These are phyloP conservation scores for Hylyphantes graminicola DNA, from an alignment of 1,140 invertebrate genomes.

Conservation along the genomic window DNA sequence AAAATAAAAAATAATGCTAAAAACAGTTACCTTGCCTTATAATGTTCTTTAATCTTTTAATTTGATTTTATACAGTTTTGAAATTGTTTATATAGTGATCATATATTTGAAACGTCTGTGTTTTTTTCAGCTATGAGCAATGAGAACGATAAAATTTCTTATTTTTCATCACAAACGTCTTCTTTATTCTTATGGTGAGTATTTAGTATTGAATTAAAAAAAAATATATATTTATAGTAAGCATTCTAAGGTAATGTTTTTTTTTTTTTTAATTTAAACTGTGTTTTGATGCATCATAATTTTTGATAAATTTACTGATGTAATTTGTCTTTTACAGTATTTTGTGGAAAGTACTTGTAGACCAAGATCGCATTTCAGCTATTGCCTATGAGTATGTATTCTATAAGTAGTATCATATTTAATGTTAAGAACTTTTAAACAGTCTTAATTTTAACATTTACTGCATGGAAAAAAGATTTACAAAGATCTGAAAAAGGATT, in stretches of 20 bases:
- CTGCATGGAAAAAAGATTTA: background rate
- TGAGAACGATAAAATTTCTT: slow-evolving; percentile 94
- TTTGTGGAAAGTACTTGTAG: slow-evolving; percentile 95
- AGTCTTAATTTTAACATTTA: background rate
- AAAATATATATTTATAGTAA: too few relatives aligned
- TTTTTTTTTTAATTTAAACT: too few relatives aligned
- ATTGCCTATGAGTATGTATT: slow-evolving; percentile 89
- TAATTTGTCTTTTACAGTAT: slow-evolving; percentile 71
- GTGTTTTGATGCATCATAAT: background rate
- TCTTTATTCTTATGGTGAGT: slow-evolving; percentile 78
- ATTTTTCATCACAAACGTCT: slow-evolving; percentile 91
- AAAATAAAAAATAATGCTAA: too few relatives aligned
- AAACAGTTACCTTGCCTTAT: too few relatives aligned
- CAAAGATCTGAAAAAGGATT: too few relatives aligned
- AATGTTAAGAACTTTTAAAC: background rate
- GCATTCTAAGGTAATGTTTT: too few relatives aligned
- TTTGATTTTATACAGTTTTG: too few relatives aligned
- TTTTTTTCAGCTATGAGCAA: slow-evolving; percentile 82
- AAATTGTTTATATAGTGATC: too few relatives aligned
- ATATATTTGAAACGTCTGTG: background rate
- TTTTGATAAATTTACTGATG: background rate
- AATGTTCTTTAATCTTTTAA: too few relatives aligned
- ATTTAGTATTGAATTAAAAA: background rate
- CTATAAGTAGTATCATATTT: background rate
- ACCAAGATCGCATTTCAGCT: slow-evolving; percentile 90